These are phyloP conservation scores for Pomatostomus ruficeps DNA, from an alignment of 2,113 vertebrate genomes.

Conservation along the genomic window DNA sequence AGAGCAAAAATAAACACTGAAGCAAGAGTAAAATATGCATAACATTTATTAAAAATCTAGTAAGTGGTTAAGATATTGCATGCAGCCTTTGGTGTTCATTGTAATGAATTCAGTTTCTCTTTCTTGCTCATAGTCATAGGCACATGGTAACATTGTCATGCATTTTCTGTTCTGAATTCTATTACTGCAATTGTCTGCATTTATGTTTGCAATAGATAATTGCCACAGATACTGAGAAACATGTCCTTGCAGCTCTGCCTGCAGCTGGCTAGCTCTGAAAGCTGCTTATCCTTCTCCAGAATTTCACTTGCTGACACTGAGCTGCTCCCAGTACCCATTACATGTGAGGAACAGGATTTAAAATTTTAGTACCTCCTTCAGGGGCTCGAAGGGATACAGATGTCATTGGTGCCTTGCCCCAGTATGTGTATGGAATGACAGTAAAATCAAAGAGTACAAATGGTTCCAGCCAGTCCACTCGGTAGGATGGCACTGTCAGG, in stretches of 20 bases:
- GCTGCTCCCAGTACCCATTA: neutral
- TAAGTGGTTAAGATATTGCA: neutral
- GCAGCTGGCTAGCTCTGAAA: neutral
- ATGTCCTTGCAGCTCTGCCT: neutral
- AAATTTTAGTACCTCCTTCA: slow-evolving; percentile 66
- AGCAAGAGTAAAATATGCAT: neutral
- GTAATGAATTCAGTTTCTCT: neutral
- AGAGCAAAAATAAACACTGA: neutral
- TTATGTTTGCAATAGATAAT: neutral
- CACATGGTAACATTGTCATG: neutral
- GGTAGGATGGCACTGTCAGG: slow-evolving; percentile 47
- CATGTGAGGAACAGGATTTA: neutral
- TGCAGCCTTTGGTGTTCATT: neutral
- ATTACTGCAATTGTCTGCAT: neutral
- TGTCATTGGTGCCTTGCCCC: slow-evolving; percentile 69
- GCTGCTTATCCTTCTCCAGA: neutral
- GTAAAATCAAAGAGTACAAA: slow-evolving; percentile 70
- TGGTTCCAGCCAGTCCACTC: slow-evolving; percentile 67
- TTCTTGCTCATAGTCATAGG: neutral
- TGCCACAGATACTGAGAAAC: neutral
- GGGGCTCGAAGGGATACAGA: slow-evolving; percentile 61
- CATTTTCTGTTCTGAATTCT: neutral
- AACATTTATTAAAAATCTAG: neutral
- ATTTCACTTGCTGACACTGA: neutral
- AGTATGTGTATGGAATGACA: slow-evolving; percentile 75